phyloP scores from a whole-genome alignment of 2,113 vertebrate species.

The Colius striatus region DNA sequence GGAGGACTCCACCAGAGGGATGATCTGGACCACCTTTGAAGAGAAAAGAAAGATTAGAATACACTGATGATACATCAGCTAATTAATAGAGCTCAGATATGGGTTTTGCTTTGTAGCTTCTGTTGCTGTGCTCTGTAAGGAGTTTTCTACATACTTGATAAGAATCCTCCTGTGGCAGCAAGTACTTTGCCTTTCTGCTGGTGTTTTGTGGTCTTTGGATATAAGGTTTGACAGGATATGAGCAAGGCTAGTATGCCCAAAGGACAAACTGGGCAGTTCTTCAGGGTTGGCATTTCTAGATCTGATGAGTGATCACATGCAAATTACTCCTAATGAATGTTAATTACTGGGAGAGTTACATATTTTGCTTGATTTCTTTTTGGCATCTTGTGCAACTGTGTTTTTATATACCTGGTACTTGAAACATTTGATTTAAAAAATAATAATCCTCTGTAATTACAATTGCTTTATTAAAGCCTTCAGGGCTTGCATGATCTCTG shows the following conservation, averaged over 20 bases:
- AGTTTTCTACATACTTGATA: neutral
- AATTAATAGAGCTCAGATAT: neutral
- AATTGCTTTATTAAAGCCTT: slow-evolving; percentile 55
- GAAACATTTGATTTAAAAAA: slow-evolving; percentile 19
- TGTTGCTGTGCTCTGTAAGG: neutral
- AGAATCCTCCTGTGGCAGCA: neutral
- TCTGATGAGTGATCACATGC: slow-evolving; percentile 30
- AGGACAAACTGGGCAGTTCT: slow-evolving; percentile 48
- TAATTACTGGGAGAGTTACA: slow-evolving; percentile 47
- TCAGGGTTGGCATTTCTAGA: slow-evolving; percentile 11
- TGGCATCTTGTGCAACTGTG: slow-evolving; percentile 34
- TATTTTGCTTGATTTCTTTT: slow-evolving; percentile 25
- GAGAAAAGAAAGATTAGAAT: neutral
- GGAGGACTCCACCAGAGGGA: neutral
- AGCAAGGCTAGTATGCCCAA: slow-evolving; percentile 6
- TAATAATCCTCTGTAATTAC: slow-evolving; percentile 48
- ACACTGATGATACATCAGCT: neutral
- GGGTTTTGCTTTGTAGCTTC: neutral
- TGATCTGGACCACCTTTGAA: neutral
- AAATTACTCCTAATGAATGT: slow-evolving; percentile 46
- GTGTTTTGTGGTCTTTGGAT: slow-evolving; percentile 13
- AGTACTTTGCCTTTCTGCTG: neutral
- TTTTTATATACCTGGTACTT: slow-evolving; percentile 31
- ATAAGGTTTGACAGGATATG: neutral
- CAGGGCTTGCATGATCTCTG: slow-evolving; percentile 32